Evolutionary conservation across 1,140 invertebrate species (phyloP).

Genomic region (Drosophila ironensis): DNA sequence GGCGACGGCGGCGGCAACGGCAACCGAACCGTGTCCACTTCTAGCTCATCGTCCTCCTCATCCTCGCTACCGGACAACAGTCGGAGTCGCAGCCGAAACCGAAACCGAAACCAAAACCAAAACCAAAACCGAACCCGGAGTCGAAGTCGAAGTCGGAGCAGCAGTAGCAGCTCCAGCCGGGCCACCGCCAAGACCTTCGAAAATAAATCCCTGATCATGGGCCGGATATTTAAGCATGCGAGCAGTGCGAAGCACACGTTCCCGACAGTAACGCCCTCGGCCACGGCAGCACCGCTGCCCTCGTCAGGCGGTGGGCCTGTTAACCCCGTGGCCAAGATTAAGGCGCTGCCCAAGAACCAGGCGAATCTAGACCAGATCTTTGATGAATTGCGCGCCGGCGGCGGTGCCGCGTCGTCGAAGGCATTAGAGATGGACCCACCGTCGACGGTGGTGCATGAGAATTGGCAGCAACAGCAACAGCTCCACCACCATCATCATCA

Average conservation of each 20-base stretch:
- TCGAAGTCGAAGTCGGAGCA: slow-evolving; percentile 33
- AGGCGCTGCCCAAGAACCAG: slow-evolving; percentile 62
- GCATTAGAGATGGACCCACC: slow-evolving; percentile 3
- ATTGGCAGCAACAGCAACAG: neutral
- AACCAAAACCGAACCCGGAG: no score
- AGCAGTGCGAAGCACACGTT: slow-evolving; percentile 65
- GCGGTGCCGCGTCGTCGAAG: slow-evolving; percentile 3
- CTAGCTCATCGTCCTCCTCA: slow-evolving; percentile 44
- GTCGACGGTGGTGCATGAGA: neutral
- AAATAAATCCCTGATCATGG: slow-evolving; percentile 84
- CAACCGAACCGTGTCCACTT: slow-evolving; percentile 12
- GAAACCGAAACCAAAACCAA: no score
- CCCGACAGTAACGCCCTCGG: neutral
- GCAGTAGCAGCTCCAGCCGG: slow-evolving; percentile 62
- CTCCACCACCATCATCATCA: slow-evolving; percentile 2
- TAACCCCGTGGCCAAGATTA: slow-evolving; percentile 8
- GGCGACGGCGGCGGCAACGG: neutral
- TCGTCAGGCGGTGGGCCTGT: slow-evolving; percentile 1
- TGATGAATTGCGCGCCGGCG: slow-evolving; percentile 64
- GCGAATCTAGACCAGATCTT: slow-evolving; percentile 77
- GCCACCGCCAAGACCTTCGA: slow-evolving; percentile 77
- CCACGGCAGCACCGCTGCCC: slow-evolving; percentile 7
- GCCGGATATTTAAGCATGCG: slow-evolving; percentile 83
- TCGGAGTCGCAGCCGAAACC: slow-evolving; percentile 19
- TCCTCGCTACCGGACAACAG: slow-evolving; percentile 31